Percentiles rank a stretch among this genome's conserved stretches.
phyloP scores from a whole-genome alignment of 2,888 invertebrate genomes.

The Gastrophysa polygoni region DNA sequence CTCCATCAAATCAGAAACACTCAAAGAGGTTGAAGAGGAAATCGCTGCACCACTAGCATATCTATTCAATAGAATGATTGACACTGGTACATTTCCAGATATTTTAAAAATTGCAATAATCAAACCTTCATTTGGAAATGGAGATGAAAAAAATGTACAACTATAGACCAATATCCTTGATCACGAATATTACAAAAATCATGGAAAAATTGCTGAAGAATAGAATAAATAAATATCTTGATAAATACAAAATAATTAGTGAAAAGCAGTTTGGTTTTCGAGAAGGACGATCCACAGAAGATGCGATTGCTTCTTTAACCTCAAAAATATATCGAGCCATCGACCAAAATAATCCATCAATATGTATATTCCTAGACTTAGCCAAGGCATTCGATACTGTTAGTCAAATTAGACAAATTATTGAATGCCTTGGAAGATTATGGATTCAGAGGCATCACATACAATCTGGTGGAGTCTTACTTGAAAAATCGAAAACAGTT shows the following conservation, averaged over 20 bases:
- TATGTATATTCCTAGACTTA: constrained; percentile 2
- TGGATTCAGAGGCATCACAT: background rate
- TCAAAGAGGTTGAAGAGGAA: no score
- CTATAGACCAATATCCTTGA: background rate
- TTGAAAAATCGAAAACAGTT: background rate
- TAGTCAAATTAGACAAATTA: background rate
- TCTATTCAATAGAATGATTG: no score
- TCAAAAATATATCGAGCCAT: constrained; percentile 3
- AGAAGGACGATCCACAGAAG: background rate
- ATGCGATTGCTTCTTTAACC: background rate
- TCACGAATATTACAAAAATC: background rate
- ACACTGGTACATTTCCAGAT: no score
- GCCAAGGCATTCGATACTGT: constrained; percentile 2
- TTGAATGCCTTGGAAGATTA: background rate
- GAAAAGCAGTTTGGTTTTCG: background rate
- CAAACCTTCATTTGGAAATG: no score
- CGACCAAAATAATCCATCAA: background rate
- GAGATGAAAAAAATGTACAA: background rate
- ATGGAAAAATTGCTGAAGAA: background rate
- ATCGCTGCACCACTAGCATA: no score
- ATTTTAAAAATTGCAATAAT: no score
- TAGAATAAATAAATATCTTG: background rate
- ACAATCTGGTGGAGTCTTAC: background rate
- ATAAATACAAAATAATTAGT: background rate
- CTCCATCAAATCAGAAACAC: no score